A percentile compares a stretch with the other conserved stretches of the same genome.
Conservation (phyloP, 1,140 invertebrate species). For the Danaus plexippus region DNA sequence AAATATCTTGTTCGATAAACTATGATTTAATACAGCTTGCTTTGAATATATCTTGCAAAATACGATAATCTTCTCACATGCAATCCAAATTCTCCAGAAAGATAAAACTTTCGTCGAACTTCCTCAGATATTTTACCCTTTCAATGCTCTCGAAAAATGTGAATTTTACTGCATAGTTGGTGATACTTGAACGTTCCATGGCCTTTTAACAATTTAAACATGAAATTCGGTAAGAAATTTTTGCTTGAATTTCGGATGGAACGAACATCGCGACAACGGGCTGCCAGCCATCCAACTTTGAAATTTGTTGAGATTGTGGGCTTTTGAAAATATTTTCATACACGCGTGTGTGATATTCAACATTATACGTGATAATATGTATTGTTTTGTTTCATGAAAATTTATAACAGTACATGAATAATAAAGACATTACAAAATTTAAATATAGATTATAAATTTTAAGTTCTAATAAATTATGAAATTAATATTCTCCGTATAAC, state of each 20-base stretch:
- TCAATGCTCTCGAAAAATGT: slow-evolving; percentile 32
- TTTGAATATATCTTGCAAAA: slow-evolving; percentile 7
- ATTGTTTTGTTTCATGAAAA: no score
- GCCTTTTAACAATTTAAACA: slow-evolving; percentile 58
- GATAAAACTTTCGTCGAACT: slow-evolving; percentile 17
- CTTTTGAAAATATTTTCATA: slow-evolving; percentile 4
- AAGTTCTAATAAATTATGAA: no score
- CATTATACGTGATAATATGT: no score
- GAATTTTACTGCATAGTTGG: slow-evolving; percentile 33
- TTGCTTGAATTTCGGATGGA: slow-evolving; percentile 27
- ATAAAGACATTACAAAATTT: no score
- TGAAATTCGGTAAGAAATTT: slow-evolving; percentile 39
- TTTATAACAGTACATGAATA: no score
- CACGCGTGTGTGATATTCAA: no score
- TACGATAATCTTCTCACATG: slow-evolving; percentile 3
- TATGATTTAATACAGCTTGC: no score
- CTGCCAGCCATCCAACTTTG: slow-evolving; percentile 19
- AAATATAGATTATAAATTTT: no score
- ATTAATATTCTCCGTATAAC: no score
- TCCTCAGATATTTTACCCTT: slow-evolving; percentile 27
- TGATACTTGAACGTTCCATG: slow-evolving; percentile 33
- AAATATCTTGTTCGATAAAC: no score
- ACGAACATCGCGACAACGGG: slow-evolving; percentile 20
- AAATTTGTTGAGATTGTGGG: slow-evolving; percentile 16
- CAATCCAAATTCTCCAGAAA: slow-evolving; percentile 8